Percentiles rank a stretch among this genome's conserved stretches.
Evolutionary conservation across 2,888 invertebrate species (phyloP).

Genomic region (Myopa testacea): DNA sequence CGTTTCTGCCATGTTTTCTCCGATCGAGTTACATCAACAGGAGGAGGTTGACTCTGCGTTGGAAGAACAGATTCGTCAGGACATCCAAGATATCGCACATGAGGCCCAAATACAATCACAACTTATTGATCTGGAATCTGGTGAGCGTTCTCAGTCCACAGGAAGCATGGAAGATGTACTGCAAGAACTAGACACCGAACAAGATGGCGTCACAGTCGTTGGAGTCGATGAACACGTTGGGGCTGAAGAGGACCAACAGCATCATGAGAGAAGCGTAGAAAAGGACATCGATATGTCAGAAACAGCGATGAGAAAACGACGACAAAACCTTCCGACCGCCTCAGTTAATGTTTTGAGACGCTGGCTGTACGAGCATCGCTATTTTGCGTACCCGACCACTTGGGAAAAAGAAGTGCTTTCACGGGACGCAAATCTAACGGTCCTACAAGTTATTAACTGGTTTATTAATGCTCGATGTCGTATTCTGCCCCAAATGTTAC

Average conservation of each 20-base stretch:
- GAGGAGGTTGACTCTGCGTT: slow-evolving; percentile 63
- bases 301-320: slow-evolving; percentile 63
- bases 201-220: slow-evolving; percentile 48
- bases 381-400: slow-evolving; percentile 95
- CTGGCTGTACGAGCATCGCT: slow-evolving; percentile 94
- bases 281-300: slow-evolving; percentile 64
- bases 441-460: slow-evolving; percentile 91
- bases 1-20: slow-evolving; percentile 54
- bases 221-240: slow-evolving; percentile 50
- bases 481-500: slow-evolving; percentile 92
- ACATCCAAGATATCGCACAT: slow-evolving; percentile 68
- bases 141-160: slow-evolving; percentile 77
- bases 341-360: slow-evolving; percentile 84
- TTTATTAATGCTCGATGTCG: slow-evolving; percentile 94
- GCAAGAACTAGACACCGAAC: slow-evolving; percentile 47
- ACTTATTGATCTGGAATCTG: slow-evolving; percentile 69
- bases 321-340: too few relatives aligned
- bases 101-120: slow-evolving; percentile 67
- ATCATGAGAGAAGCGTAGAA: slow-evolving; percentile 63
- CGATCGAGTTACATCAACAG: slow-evolving; percentile 56
- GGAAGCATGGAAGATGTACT: slow-evolving; percentile 77
- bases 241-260: slow-evolving; percentile 49
- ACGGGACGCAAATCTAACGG: slow-evolving; percentile 87
- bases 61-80: slow-evolving; percentile 65
- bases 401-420: slow-evolving; percentile 89